Conservation (phyloP, 2,888 invertebrate species). For the Embidobia sp. region DNA sequence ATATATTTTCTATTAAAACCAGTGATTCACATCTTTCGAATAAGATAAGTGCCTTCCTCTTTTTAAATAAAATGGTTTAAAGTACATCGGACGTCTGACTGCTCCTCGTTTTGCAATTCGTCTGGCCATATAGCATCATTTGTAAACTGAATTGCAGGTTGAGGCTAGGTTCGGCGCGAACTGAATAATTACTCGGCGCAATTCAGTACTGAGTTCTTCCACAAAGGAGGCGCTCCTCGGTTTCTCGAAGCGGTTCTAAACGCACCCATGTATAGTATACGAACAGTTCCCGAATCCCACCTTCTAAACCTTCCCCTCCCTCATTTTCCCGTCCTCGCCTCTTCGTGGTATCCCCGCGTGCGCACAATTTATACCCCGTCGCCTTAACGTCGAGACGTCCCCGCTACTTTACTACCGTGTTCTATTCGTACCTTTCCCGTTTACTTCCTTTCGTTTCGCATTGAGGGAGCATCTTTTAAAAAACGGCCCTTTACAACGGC, state of each 20-base stretch:
- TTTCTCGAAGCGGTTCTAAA: conserved; percentile 51
- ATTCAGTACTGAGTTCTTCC: conserved; percentile 56
- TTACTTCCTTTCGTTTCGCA: conserved; percentile 51
- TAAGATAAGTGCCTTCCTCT: conserved; percentile 40
- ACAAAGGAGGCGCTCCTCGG: conserved; percentile 49
- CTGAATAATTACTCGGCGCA: conserved; percentile 59
- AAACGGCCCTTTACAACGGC: conserved; percentile 37
- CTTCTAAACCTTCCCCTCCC: conserved; percentile 24
- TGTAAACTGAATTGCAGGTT: conserved; percentile 57
- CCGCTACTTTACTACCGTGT: conserved; percentile 46
- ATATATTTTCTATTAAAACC: conserved; percentile 36
- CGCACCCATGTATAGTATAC: conserved; percentile 43
- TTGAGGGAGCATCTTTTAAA: conserved; percentile 51
- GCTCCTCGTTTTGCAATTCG: conserved; percentile 45
- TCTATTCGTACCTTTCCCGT: conserved; percentile 46
- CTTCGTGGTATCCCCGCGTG: conserved; percentile 54
- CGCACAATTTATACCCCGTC: conserved; percentile 58
- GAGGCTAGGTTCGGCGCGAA: conserved; percentile 53
- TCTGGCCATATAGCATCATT: conserved; percentile 58
- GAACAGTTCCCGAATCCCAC: conserved; percentile 42
- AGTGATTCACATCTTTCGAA: conserved; percentile 41
- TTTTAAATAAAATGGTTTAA: conserved; percentile 40
- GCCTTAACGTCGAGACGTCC: conserved; percentile 56
- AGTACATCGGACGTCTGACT: conserved; percentile 50
- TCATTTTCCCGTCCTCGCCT: conserved; percentile 40